phyloP scores from a whole-genome alignment of 2,797 vertebrate genomes.

The Darevskia mixta region DNA sequence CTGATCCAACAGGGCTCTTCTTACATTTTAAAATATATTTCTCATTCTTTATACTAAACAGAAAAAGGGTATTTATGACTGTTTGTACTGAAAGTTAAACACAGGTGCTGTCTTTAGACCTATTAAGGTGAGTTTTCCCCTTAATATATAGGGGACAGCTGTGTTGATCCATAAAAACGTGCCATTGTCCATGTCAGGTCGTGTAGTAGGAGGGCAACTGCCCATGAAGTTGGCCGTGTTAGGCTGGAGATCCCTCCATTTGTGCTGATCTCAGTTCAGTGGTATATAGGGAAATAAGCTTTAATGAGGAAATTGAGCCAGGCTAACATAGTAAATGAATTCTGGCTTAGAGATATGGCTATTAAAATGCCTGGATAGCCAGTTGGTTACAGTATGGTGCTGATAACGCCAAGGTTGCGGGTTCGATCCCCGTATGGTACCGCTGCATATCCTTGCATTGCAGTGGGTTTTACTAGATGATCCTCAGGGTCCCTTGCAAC shows the following conservation, averaged over 20 bases:
- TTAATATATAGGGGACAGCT: background rate
- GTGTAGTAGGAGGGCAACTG: background rate
- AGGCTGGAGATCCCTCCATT: background rate
- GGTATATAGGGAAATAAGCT: background rate
- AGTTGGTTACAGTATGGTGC: too few relatives aligned
- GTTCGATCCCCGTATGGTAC: too few relatives aligned
- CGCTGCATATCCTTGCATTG: too few relatives aligned
- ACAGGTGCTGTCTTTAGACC: background rate
- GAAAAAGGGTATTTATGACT: too few relatives aligned
- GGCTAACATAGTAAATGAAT: conserved; percentile 46
- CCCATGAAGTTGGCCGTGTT: background rate
- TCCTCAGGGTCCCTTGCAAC: too few relatives aligned
- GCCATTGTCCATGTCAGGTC: background rate
- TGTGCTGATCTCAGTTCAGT: background rate
- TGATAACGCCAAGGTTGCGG: too few relatives aligned
- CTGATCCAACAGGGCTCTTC: too few relatives aligned
- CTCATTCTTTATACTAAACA: conserved; percentile 43
- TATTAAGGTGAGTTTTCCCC: background rate
- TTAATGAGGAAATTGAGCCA: conserved; percentile 38
- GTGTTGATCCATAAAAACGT: background rate
- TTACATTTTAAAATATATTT: conserved; percentile 4
- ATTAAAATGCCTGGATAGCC: conserved; percentile 40
- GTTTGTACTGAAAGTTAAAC: background rate
- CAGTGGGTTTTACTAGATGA: too few relatives aligned
- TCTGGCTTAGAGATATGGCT: conserved; percentile 46